These are phyloP conservation scores for Rattus rattus DNA, from an alignment of 2,113 vertebrate species.

Conservation along the genomic window DNA sequence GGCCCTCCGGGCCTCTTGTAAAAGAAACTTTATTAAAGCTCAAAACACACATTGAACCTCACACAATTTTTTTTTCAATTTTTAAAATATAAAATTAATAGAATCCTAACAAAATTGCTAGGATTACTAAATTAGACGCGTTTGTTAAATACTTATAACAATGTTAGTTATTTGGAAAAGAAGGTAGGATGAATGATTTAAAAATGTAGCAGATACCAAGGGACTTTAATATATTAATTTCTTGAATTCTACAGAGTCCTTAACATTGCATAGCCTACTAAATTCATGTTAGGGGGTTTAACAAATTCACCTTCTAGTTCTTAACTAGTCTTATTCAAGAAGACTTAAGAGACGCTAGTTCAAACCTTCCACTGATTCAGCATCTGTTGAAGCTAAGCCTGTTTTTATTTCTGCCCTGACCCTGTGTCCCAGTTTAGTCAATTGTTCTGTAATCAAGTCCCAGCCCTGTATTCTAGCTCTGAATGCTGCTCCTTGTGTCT, in stretches of 20 bases:
- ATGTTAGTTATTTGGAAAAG: not conserved
- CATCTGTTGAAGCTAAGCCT: slow-evolving; percentile 5
- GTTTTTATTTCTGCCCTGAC: slow-evolving; percentile 70
- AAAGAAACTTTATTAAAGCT: too few relatives aligned
- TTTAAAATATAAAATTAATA: slow-evolving; percentile 23
- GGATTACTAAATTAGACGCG: not conserved
- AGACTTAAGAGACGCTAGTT: slow-evolving; percentile 52
- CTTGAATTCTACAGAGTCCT: not conserved
- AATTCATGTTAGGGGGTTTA: not conserved
- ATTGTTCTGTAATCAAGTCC: slow-evolving; percentile 68
- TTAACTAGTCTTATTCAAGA: not conserved
- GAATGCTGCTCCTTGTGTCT: not conserved
- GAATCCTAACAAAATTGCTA: not conserved
- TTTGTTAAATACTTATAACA: slow-evolving; percentile 8
- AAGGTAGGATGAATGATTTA: not conserved
- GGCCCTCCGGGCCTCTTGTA: too few relatives aligned
- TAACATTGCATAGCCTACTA: not conserved
- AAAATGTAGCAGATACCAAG: not conserved
- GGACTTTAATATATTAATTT: not conserved
- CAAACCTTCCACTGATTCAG: slow-evolving; percentile 59
- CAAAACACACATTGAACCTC: too few relatives aligned
- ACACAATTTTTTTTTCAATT: too few relatives aligned
- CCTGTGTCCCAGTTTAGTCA: slow-evolving; percentile 67
- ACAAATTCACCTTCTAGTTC: slow-evolving; percentile 11
- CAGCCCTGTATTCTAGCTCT: slow-evolving; percentile 35